A percentile compares a stretch with the other conserved stretches of the same genome.
Evolutionary conservation across 2,113 vertebrate genomes (phyloP).

Genomic region (Gopherus flavomarginatus): DNA sequence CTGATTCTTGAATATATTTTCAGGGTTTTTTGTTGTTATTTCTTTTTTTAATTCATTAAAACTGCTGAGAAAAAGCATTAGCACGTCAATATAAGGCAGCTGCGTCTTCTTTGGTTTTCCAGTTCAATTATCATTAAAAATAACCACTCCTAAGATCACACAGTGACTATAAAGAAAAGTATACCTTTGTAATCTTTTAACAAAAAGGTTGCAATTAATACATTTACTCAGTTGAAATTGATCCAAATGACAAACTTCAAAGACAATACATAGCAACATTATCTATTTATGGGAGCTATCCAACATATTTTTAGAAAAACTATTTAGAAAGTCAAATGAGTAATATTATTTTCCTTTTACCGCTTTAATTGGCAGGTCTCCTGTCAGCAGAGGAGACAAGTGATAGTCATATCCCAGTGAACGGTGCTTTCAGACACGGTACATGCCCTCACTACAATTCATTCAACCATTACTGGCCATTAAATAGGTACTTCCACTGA

Average conservation of each 20-base stretch:
- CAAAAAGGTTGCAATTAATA: slow-evolving; percentile 24
- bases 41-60: slow-evolving; percentile 44
- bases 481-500: neutral
- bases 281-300: neutral
- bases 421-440: accelerated
- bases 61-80: neutral
- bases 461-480: neutral
- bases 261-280: neutral
- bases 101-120: slow-evolving; percentile 14
- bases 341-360: neutral
- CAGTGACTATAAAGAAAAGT: neutral
- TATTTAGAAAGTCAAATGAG: neutral
- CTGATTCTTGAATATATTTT: slow-evolving; percentile 53
- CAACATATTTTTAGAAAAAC: neutral
- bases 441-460: neutral
- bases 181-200: neutral
- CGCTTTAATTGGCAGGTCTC: neutral
- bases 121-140: slow-evolving; percentile 12
- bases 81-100: neutral
- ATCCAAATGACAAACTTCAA: neutral
- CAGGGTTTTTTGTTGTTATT: slow-evolving; percentile 26
- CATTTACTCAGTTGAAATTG: neutral
- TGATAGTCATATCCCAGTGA: neutral
- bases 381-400: neutral
- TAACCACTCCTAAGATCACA: slow-evolving; percentile 35